phyloP scores from a whole-genome alignment of 2,113 vertebrate species.

The Onychorhynchus coronatus region DNA sequence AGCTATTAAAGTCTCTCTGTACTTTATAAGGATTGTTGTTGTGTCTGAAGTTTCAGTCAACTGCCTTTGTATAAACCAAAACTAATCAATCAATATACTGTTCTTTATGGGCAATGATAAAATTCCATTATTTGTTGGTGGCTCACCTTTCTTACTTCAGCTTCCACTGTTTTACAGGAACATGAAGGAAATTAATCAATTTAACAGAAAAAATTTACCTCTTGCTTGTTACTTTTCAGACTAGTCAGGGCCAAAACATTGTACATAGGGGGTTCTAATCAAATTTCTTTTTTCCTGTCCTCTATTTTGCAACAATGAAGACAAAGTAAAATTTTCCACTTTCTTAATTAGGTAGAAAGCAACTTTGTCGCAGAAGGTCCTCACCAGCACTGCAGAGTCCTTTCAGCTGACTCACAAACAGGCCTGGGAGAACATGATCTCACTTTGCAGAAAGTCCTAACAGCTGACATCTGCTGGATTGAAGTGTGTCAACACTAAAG shows the following conservation, averaged over 20 bases:
- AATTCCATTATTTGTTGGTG: background rate
- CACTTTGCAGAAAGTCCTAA: background rate
- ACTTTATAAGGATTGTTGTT: constrained; percentile 23
- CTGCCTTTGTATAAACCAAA: constrained; percentile 15
- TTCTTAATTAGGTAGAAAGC: constrained; percentile 8
- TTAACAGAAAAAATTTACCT: background rate
- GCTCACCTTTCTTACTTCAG: background rate
- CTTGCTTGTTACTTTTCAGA: background rate
- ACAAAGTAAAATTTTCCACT: constrained; percentile 36
- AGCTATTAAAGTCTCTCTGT: constrained; percentile 5
- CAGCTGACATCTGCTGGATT: constrained; percentile 11
- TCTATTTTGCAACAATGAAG: background rate
- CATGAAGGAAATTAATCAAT: background rate
- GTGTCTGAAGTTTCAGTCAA: background rate
- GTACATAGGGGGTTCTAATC: background rate
- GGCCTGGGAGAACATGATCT: background rate
- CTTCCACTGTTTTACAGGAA: background rate
- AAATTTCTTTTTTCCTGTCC: background rate
- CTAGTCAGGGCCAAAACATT: background rate
- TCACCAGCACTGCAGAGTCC: background rate
- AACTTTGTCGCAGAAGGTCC: background rate
- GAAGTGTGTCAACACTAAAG: constrained; percentile 7
- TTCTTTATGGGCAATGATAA: background rate
- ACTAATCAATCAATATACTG: constrained; percentile 1
- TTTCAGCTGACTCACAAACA: background rate